A percentile compares a stretch with the other conserved stretches of the same genome.
Conservation (phyloP, 2,797 vertebrate genomes). For the Neosilurus mollespiculum region DNA sequence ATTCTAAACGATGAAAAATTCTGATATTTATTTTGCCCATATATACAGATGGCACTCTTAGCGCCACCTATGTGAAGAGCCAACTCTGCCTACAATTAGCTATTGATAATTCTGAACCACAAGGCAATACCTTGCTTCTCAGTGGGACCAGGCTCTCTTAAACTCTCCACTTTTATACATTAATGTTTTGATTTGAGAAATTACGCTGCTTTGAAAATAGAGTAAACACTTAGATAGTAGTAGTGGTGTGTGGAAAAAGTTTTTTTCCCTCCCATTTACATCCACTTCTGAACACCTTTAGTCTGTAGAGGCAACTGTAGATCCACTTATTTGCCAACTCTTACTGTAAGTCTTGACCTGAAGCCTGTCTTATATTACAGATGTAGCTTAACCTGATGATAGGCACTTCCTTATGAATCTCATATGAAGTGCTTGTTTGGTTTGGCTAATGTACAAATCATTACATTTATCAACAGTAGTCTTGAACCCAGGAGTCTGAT, state of each 20-base stretch:
- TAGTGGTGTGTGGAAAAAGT: not conserved
- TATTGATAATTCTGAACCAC: not conserved
- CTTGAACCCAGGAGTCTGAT: not conserved
- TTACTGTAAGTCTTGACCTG: not conserved
- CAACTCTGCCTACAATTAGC: not conserved
- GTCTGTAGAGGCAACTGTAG: not conserved
- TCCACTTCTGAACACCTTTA: not conserved
- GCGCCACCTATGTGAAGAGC: too few relatives aligned
- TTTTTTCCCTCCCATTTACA: not conserved
- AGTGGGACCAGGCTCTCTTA: too few relatives aligned
- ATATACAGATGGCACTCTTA: too few relatives aligned
- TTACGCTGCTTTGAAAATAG: not conserved
- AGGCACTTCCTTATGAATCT: not conserved
- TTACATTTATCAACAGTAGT: not conserved
- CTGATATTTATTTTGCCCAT: too few relatives aligned
- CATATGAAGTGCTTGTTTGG: not conserved
- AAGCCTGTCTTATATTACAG: not conserved
- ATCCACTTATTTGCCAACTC: not conserved
- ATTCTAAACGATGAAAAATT: too few relatives aligned
- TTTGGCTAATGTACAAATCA: not conserved
- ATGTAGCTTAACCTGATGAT: not conserved
- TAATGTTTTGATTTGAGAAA: not conserved
- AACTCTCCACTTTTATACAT: too few relatives aligned
- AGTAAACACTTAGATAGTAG: not conserved
- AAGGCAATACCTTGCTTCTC: not conserved